Percentiles rank a stretch among this genome's conserved stretches.
These are phyloP conservation scores for Caenorhabditis briggsae DNA, from an alignment of 1,140 invertebrate genomes.

Conservation along the genomic window DNA sequence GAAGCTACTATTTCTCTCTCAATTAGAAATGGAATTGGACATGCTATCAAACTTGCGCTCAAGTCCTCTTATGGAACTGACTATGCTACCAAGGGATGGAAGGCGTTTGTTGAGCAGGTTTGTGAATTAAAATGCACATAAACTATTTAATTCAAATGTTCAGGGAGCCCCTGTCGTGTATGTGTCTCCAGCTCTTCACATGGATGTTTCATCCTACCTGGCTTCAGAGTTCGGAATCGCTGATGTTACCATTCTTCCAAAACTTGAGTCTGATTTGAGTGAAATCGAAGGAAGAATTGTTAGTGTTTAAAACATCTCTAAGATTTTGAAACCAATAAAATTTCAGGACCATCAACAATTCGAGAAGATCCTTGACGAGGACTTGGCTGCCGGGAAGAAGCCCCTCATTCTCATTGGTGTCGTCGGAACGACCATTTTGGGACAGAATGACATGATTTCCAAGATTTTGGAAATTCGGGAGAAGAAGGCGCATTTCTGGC, in stretches of 20 bases:
- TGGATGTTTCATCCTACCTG: conserved; percentile 64
- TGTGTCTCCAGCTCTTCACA: conserved; percentile 66
- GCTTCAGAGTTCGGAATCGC: conserved; percentile 67
- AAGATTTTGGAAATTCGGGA: conserved; percentile 64
- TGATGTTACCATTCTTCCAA: conserved; percentile 66
- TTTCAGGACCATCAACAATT: conserved; percentile 65
- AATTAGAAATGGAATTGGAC: conserved; percentile 67
- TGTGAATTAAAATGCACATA: neutral
- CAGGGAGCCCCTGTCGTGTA: conserved; percentile 68
- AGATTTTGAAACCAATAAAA: neutral
- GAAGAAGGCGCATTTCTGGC: conserved; percentile 63
- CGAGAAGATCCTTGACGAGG: conserved; percentile 65
- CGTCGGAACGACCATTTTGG: conserved; percentile 68
- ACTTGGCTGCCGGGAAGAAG: conserved; percentile 63
- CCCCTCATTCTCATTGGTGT: conserved; percentile 67
- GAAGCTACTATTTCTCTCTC: conserved; percentile 61
- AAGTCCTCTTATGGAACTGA: conserved; percentile 64
- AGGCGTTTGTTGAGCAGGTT: conserved; percentile 66
- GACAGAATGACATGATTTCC: conserved; percentile 69
- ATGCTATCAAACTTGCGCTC: conserved; percentile 65
- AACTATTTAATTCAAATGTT: neutral
- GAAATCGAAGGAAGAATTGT: conserved; percentile 69
- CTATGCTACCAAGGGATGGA: conserved; percentile 66
- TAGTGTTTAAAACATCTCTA: neutral
- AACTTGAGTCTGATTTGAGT: conserved; percentile 61